Evolutionary conservation across 1,140 invertebrate species (phyloP).

Genomic region (Aphis craccivora): DNA sequence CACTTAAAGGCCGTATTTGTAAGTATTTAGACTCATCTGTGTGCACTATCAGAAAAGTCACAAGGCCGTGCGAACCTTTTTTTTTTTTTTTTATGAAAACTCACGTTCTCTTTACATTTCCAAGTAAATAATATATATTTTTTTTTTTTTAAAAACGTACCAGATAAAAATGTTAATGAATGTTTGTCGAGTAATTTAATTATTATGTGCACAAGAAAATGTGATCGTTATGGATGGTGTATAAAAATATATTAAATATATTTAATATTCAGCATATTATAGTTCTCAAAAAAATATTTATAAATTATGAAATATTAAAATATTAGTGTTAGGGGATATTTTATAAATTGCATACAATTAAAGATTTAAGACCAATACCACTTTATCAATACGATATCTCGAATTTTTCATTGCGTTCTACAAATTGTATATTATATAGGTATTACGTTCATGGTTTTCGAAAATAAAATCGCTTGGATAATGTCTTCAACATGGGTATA

Average conservation of each 20-base stretch:
- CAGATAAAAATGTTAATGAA: neutral
- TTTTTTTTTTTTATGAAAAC: neutral
- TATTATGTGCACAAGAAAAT: too few species aligned
- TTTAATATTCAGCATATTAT: too few species aligned
- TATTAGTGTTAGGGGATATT: too few species aligned
- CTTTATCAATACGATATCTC: neutral
- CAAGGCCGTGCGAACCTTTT: neutral
- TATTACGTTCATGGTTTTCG: neutral
- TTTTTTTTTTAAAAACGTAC: too few species aligned
- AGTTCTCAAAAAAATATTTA: too few species aligned
- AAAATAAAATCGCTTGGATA: neutral
- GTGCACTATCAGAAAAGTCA: neutral
- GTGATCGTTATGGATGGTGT: too few species aligned
- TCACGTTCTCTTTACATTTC: neutral
- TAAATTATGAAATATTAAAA: too few species aligned
- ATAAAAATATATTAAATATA: too few species aligned
- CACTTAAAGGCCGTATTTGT: neutral
- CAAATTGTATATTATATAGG: neutral
- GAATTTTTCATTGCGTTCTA: neutral
- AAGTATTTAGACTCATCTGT: neutral
- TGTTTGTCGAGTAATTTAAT: neutral
- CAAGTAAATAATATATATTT: neutral
- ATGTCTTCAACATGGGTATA: too few species aligned
- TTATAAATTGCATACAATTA: neutral
- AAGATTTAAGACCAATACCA: too few species aligned